Percentiles rank a stretch among this genome's conserved stretches.
Evolutionary conservation across 2,888 invertebrate species (phyloP).

Genomic region (Notodonta dromedarius): DNA sequence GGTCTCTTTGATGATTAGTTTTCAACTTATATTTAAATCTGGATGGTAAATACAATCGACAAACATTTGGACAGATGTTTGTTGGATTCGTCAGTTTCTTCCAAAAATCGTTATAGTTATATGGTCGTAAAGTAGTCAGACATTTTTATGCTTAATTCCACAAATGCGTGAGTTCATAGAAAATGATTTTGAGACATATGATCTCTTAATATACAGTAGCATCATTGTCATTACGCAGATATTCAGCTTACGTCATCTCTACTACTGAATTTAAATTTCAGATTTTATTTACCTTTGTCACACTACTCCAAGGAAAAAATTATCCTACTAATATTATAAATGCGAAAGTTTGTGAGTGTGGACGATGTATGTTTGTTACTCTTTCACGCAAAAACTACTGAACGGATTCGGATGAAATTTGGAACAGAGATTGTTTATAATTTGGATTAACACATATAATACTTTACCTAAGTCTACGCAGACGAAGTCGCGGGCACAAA

Average conservation of each 20-base stretch:
- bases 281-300: too few species aligned
- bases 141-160: background rate
- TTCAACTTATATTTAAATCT: background rate
- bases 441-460: too few species aligned
- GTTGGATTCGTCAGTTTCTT: slow-evolving; percentile 20
- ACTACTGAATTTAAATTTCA: too few species aligned
- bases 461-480: too few species aligned
- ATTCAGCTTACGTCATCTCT: slow-evolving; percentile 25
- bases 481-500: too few species aligned
- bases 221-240: slow-evolving; percentile 20
- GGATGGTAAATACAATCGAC: background rate
- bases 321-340: too few species aligned
- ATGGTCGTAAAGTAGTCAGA: slow-evolving; percentile 21
- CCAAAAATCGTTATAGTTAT: slow-evolving; percentile 13
- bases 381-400: too few species aligned
- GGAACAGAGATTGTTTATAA: too few species aligned
- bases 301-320: too few species aligned
- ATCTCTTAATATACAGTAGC: slow-evolving; percentile 6
- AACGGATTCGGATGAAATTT: too few species aligned
- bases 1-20: background rate
- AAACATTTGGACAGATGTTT: slow-evolving; percentile 5
- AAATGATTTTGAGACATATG: slow-evolving; percentile 11
- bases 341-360: too few species aligned
- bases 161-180: background rate
- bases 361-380: too few species aligned